phyloP scores from a whole-genome alignment of 2,888 invertebrate species.

The Coelogynopora nodosa region DNA sequence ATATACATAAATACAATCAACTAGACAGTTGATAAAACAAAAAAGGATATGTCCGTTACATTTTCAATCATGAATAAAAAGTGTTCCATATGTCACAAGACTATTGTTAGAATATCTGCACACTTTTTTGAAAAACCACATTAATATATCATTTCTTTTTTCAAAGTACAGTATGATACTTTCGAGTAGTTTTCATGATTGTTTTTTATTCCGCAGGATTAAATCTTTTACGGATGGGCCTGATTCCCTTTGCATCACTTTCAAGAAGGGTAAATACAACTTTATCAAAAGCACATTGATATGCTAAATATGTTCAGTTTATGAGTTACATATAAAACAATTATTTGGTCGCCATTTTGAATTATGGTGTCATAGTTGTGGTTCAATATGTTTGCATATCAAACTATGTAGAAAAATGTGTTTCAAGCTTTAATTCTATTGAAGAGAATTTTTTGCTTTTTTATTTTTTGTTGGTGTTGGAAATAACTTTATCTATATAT shows the following conservation, averaged over 20 bases:
- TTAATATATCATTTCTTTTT: no score
- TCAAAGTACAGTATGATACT: no score
- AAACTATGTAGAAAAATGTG: neutral
- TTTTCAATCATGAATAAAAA: no score
- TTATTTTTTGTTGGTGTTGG: neutral
- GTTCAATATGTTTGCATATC: constrained; percentile 16
- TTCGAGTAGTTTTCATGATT: neutral
- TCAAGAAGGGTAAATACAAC: constrained; percentile 23
- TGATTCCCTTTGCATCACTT: neutral
- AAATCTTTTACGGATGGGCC: neutral
- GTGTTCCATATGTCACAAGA: no score
- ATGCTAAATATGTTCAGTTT: constrained; percentile 3
- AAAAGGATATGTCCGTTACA: no score
- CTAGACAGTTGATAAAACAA: no score
- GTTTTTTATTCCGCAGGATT: neutral
- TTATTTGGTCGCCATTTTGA: neutral
- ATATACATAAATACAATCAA: no score
- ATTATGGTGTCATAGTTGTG: constrained; percentile 5
- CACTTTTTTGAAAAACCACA: no score
- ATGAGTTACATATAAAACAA: neutral
- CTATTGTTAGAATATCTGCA: no score
- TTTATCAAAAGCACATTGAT: neutral
- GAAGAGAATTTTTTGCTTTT: neutral
- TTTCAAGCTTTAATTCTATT: no score
- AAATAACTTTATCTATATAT: neutral